These are phyloP conservation scores for Chroicocephalus ridibundus DNA, from an alignment of 2,113 vertebrate species.

Conservation along the genomic window DNA sequence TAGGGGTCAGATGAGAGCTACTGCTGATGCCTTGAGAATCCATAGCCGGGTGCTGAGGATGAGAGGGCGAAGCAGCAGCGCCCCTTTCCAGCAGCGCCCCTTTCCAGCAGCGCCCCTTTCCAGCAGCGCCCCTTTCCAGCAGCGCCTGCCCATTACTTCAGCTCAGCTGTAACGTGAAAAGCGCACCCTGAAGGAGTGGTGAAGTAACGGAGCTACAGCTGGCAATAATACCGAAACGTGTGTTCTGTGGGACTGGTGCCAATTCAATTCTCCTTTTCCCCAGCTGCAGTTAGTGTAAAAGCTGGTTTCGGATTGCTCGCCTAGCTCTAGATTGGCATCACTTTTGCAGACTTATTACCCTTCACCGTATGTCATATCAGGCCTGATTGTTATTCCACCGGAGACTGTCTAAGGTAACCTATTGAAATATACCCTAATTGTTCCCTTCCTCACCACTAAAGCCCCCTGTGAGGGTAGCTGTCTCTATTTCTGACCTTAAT, in stretches of 20 bases:
- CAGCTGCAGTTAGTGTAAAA: neutral
- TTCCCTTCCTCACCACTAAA: neutral
- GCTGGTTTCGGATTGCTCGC: neutral
- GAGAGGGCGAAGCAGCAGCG: neutral
- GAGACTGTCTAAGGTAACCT: neutral
- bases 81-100: fast-evolving
- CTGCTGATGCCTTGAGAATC: neutral
- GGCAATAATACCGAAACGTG: fast-evolving
- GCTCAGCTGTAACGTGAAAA: neutral
- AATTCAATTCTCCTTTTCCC: neutral
- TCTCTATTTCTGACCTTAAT: neutral
- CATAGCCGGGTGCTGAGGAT: neutral
- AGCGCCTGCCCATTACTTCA: neutral
- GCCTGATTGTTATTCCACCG: neutral
- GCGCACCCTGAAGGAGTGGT: neutral
- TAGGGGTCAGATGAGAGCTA: conserved; percentile 31
- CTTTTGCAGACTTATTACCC: neutral
- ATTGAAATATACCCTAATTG: neutral
- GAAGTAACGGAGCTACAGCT: neutral
- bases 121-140: neutral
- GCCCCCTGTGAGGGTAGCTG: neutral
- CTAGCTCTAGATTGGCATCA: neutral
- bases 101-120: neutral
- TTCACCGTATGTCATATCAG: fast-evolving
- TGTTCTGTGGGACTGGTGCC: neutral